Evolutionary conservation across 2,888 invertebrate genomes (phyloP), one percentile per base, ranked within the genome.

Genomic region (Cepaea hortensis): DNA sequence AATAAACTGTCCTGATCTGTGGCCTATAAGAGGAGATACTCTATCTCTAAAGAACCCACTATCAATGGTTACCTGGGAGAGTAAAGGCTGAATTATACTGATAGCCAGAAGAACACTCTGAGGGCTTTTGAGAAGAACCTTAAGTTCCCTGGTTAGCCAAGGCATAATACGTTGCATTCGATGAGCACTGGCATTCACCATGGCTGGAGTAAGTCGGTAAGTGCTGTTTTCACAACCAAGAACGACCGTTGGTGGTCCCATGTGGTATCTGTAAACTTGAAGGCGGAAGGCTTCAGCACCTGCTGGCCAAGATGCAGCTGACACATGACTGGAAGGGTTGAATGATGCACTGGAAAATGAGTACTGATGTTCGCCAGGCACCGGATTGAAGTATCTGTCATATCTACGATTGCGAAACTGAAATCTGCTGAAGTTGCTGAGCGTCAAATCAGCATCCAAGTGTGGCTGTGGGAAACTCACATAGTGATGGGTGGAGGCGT

Each of bases 101-200:
- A 87, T 84, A 55, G 87, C 87, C 20, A 84, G 13, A 90, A 91
- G 72, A 48, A 87, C 84, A 87, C 48, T 84, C 85, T 93, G 93
- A 68, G 92, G 91, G 75, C 89, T 90, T 55, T 92, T 91, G 50
- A 97, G 94, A 84, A 98, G 95, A 88, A 96, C 97, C 91, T 96
- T 96, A 61, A 98, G 95, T 94, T 98, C 98, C 89, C 98, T 96
- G 94, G 97, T 97, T 62, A 98, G 95, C 97, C 98, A 98, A 1
- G 97, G 97, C 89, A 97, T 96, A 85, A 98, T 95, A 1, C 98
- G 96, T 93, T 97, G 96, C 89, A 96, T 96, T 72, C 87, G 77
- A 72, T 87, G 87, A 55, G 80, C 73, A 81, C 87, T 87, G 20
- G 87, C 87, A n/a, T 68, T 81, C 3, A 87, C 87, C 87, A 87